Evolutionary conservation across 2,797 vertebrate genomes (phyloP).

Genomic region (Heliangelus exortis): DNA sequence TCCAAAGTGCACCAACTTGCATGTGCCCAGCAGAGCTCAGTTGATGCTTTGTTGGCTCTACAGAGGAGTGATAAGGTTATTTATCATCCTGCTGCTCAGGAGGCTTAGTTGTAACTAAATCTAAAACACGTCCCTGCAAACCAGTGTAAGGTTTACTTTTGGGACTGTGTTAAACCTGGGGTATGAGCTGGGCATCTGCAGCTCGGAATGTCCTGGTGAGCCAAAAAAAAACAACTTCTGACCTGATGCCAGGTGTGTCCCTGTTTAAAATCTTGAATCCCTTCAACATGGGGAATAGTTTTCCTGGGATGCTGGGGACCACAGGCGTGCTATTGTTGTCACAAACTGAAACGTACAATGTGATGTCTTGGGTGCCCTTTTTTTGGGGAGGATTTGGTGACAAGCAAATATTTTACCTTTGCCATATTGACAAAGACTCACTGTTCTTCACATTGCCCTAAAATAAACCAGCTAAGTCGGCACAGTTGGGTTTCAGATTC

Average conservation of each 20-base stretch:
- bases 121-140: neutral
- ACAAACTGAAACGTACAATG: rapidly evolving
- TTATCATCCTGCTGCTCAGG: neutral
- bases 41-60: neutral
- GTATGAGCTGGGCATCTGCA: rapidly evolving
- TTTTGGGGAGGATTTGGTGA: slow-evolving; percentile 45
- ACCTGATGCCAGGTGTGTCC: neutral
- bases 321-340: neutral
- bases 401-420: slow-evolving; percentile 48
- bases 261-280: neutral
- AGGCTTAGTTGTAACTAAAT: neutral
- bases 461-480: neutral
- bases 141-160: neutral
- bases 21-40: neutral
- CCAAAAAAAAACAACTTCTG: neutral
- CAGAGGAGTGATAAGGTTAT: neutral
- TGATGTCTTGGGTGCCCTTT: neutral
- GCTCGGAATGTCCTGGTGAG: neutral
- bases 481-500: slow-evolving; percentile 28
- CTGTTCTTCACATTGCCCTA: neutral
- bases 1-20: slow-evolving; percentile 56
- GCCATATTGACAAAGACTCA: slow-evolving; percentile 25
- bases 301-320: neutral
- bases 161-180: neutral
- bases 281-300: neutral